Evolutionary conservation across 2,797 vertebrate species (phyloP), one percentile per base, ranked within the genome.

Genomic region (Trachurus trachurus): DNA sequence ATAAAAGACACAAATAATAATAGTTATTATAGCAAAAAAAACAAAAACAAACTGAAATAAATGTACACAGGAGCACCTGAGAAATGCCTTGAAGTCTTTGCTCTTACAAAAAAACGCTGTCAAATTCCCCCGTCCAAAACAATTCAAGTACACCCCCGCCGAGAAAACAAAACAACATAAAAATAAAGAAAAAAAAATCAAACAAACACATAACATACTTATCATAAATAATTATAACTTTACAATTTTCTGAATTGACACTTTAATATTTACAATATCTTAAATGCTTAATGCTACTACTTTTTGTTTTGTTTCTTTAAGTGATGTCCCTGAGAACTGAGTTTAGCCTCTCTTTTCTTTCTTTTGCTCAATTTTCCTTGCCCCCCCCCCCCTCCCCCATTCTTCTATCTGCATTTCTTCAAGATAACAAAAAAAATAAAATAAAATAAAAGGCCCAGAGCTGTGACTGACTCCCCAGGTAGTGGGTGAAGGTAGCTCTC

Each of bases 181-280:
- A 72, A 82, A 68, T 53, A 63, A 81, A 76, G 66, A 71, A 49
- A 93, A 94, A 19, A 42, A 47, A 94, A 93, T 85, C 74, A 85
- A 93, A 86, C 74, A 85, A 90, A 91, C 89, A 92, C 89, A 90
- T 77, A 93, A 95, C 93, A 93, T 90, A 96, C 92, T 96, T 94
- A 95, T 95, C 83, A 99, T 99, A 99, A 99, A 99, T 99, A 99
- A 98, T 99, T 98, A 97, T 96, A 98, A 98, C 95, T 99, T 99
- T 98, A 99, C 97, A 99, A 97, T 97, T 96, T 96, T 97, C 96
- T 97, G 97, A 97, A 97, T 98, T 96, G 97, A 98, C 97, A 99
- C 97, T 97, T 98, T 96, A 26, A 94, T 99, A 99, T 99, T 97
- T 99, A 99, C 98, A 99, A 97, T 98, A 97, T 97, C 95, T 98